Evolutionary conservation across 2,113 vertebrate species (phyloP), one percentile per base, ranked within the genome.

Genomic region (Antechinus flavipes): DNA sequence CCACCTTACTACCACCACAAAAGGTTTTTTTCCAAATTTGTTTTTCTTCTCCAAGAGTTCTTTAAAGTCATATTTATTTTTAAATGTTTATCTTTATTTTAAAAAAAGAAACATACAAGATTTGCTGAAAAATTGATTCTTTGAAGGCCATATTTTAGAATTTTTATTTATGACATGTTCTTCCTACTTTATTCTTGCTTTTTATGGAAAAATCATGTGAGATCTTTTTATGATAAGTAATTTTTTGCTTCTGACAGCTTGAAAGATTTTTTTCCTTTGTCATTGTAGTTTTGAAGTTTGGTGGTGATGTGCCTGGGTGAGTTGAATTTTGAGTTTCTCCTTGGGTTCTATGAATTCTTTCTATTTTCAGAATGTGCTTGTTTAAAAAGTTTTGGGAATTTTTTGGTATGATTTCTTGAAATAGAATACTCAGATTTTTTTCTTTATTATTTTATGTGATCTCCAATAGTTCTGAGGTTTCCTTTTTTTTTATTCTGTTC

Each of bases 281-380:
- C 68, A 84, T 84, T 84, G 68, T 84, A 84, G 68, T 84, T 84
- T 84, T 84, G 68, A 84, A 84, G 68, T 84, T 84, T 84, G n/a
- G 42, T 9, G 19, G 35, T 84, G 68, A 84, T 42, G 68, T 84
- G 35, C 68, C 68, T 42, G 68, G 68, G 35, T 84, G 68, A 84
- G 68, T 84, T 84, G 68, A 84, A 84, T 84, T 84, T 84, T 84
- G 68, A 84, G 35, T 84, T 42, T 84, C 68, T 84, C 68, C 68
- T 84, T 84, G 68, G n/a, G 19, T 84, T 84, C 68, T 23, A 2
- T 84, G 16, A 84, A 84, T 84, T 42, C 61, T 76, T 76, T 76
- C n/a, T 84, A 42, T 84, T 42, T 84, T 84, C n/a, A 84, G 6
- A 42, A 76, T 76, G n/a, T 14, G 22, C 68, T 84, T 84, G 68